A percentile compares a stretch with the other conserved stretches of the same genome.
phyloP scores from a whole-genome alignment of 1,140 invertebrate species.

The Probaryconus sp. region DNA sequence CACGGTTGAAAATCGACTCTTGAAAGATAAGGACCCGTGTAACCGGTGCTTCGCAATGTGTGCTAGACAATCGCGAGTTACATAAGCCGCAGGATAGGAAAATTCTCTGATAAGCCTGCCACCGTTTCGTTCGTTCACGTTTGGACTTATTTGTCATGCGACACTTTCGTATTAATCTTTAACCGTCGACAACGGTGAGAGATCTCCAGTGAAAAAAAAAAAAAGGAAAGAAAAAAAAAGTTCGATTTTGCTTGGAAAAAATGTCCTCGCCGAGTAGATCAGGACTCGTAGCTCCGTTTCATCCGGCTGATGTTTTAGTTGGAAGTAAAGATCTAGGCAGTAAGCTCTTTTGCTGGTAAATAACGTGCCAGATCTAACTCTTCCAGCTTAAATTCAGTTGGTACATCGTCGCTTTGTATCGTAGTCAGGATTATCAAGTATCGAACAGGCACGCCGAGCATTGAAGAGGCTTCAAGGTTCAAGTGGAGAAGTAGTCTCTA shows the following conservation, averaged over 20 bases:
- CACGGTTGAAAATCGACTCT: background rate
- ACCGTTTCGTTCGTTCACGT: constrained; percentile 38
- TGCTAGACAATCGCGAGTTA: constrained; percentile 27
- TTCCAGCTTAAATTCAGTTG: constrained; percentile 82
- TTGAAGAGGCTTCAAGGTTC: constrained; percentile 71
- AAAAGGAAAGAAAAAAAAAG: no score
- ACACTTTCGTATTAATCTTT: no score
- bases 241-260: no score
- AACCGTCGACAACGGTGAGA: no score
- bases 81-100: constrained; percentile 1
- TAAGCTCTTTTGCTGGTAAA: constrained; percentile 61
- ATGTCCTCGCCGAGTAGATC: no score
- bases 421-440: constrained; percentile 2
- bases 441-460: constrained; percentile 2
- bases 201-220: no score
- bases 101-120: background rate
- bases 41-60: constrained; percentile 14
- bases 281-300: constrained; percentile 20
- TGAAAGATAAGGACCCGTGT: constrained; percentile 12
- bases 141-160: no score
- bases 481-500: constrained; percentile 87
- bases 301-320: constrained; percentile 78
- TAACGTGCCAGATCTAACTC: constrained; percentile 86
- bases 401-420: constrained; percentile 15
- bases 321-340: constrained; percentile 85